Conservation (phyloP, 2,113 vertebrate genomes). For the Forbesichthys agassizii region DNA sequence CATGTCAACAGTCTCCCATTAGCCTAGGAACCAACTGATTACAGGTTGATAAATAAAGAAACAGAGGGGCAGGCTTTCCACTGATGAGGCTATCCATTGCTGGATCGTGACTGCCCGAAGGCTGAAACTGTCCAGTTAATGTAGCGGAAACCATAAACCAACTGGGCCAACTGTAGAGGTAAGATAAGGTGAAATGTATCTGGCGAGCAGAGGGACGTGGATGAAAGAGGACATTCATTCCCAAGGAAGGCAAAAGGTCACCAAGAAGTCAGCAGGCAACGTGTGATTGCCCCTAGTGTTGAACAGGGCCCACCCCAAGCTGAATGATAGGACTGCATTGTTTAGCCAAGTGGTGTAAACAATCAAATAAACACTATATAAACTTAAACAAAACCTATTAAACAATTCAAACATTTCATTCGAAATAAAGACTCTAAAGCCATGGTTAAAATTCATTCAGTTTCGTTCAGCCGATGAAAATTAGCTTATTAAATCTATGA, state of each 20-base stretch:
- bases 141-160: background rate
- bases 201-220: background rate
- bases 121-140: background rate
- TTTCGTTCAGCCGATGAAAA: too few relatives aligned
- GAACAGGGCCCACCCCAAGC: background rate
- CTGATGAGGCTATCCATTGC: background rate
- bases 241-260: background rate
- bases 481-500: too few relatives aligned
- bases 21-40: constrained; percentile 19
- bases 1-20: constrained; percentile 7
- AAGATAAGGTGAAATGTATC: background rate
- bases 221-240: background rate
- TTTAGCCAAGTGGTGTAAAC: too few relatives aligned
- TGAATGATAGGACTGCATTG: too few relatives aligned
- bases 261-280: background rate
- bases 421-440: too few relatives aligned
- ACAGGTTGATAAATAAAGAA: constrained; percentile 12
- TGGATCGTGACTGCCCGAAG: background rate
- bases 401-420: too few relatives aligned
- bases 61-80: background rate
- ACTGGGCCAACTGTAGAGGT: background rate
- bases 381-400: too few relatives aligned
- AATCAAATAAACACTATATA: too few relatives aligned
- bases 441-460: too few relatives aligned
- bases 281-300: background rate